These are phyloP conservation scores for Psilopsiagon aurifrons DNA, from an alignment of 2,113 vertebrate species.

Conservation along the genomic window DNA sequence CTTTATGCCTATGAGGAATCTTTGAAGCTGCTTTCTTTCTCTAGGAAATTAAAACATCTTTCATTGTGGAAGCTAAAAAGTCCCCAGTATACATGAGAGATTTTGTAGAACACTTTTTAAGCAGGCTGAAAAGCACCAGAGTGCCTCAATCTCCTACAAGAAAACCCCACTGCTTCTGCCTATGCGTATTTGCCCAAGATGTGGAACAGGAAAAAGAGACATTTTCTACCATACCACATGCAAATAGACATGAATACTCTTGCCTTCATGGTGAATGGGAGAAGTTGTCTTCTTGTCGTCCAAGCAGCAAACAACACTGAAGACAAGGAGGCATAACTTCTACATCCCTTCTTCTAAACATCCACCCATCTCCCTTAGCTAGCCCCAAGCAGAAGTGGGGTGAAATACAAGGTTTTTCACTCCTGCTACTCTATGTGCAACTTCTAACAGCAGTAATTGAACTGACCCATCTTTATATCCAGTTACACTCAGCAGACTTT, in stretches of 20 bases:
- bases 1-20: background rate
- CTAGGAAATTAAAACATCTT: background rate
- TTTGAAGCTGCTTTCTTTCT: background rate
- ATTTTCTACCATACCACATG: background rate
- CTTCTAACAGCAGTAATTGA: background rate
- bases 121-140: background rate
- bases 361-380: background rate
- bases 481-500: background rate
- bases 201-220: background rate
- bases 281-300: background rate
- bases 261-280: background rate
- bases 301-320: background rate
- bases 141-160: background rate
- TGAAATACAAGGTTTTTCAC: background rate
- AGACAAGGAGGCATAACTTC: background rate
- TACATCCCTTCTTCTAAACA: background rate
- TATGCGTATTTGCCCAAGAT: background rate
- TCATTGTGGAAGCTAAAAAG: background rate
- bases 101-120: background rate
- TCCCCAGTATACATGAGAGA: background rate
- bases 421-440: background rate
- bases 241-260: background rate
- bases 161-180: background rate
- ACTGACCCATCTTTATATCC: background rate
- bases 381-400: background rate